phyloP scores from a whole-genome alignment of 2,888 invertebrate species.

The Beris chalybata region DNA sequence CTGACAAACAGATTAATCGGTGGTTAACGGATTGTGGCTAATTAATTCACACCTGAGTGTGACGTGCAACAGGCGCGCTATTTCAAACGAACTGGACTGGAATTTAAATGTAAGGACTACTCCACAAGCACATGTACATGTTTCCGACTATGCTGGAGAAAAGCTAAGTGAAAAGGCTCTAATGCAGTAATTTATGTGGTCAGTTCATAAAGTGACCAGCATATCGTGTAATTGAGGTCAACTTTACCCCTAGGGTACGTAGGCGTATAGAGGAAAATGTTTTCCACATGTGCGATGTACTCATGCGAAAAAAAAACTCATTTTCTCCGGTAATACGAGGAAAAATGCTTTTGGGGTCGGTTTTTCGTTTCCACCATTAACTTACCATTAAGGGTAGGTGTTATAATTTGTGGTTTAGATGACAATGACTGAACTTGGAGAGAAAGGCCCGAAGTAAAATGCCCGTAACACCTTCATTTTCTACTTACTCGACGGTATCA shows the following conservation, averaged over 20 bases:
- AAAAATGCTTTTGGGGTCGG: slow-evolving; percentile 36
- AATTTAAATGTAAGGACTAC: slow-evolving; percentile 22
- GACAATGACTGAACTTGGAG: slow-evolving; percentile 2
- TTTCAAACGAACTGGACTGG: not conserved
- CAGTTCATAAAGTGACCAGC: slow-evolving; percentile 39
- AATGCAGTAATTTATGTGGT: slow-evolving; percentile 40
- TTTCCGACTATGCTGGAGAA: not conserved
- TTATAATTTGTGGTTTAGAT: slow-evolving; percentile 35
- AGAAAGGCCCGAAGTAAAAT: not conserved
- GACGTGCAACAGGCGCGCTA: slow-evolving; percentile 33
- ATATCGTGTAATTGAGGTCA: slow-evolving; percentile 40
- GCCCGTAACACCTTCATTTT: slow-evolving; percentile 10
- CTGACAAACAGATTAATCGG: slow-evolving; percentile 37
- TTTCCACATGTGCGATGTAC: slow-evolving; percentile 29
- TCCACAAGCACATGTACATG: not conserved
- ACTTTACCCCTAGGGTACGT: slow-evolving; percentile 32
- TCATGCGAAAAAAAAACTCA: slow-evolving; percentile 38
- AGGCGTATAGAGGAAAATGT: not conserved
- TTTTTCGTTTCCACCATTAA: slow-evolving; percentile 34
- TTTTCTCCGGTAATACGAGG: slow-evolving; percentile 37
- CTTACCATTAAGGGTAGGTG: slow-evolving; percentile 34
- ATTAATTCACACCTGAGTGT: slow-evolving; percentile 38
- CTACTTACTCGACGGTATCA: not conserved
- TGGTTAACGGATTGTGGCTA: slow-evolving; percentile 38
- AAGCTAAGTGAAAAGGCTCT: slow-evolving; percentile 31